Evolutionary conservation across 2,888 invertebrate species (phyloP).

Genomic region (Apoda limacodes): DNA sequence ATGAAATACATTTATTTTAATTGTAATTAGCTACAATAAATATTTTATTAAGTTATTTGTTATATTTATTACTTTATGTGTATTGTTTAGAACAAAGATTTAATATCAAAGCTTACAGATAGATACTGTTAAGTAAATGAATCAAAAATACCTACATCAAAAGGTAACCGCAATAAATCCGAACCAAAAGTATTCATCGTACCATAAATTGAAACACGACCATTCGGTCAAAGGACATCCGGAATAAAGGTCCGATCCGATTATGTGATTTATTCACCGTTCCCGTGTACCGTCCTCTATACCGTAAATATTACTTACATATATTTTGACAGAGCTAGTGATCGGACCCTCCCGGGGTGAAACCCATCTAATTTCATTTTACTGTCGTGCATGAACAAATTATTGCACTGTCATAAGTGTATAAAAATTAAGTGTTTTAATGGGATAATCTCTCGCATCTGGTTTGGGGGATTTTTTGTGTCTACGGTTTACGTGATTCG

Average conservation of each 20-base stretch:
- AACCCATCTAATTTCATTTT: conserved; percentile 56
- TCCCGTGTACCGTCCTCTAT: conserved; percentile 29
- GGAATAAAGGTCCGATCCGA: conserved; percentile 37
- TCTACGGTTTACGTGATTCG: conserved; percentile 40
- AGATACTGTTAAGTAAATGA: no score
- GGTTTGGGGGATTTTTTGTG: conserved; percentile 45
- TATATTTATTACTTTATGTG: no score
- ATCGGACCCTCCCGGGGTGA: conserved; percentile 42
- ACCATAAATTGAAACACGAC: not conserved
- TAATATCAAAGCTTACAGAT: no score
- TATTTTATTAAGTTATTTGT: no score
- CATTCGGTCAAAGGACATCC: conserved; percentile 20
- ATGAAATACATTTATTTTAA: no score
- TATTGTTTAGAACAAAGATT: no score
- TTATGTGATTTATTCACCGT: conserved; percentile 52
- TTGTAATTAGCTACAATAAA: no score
- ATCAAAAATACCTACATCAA: no score
- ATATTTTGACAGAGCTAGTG: conserved; percentile 53
- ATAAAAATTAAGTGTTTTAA: conserved; percentile 51
- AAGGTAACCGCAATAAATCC: no score
- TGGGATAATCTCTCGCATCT: conserved; percentile 57
- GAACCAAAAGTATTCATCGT: no score
- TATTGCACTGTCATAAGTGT: conserved; percentile 58
- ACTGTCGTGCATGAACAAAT: conserved; percentile 63
- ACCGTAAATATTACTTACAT: conserved; percentile 44